Evolutionary conservation across 2,888 invertebrate genomes (phyloP).

Genomic region (Oligia fasciuncula): DNA sequence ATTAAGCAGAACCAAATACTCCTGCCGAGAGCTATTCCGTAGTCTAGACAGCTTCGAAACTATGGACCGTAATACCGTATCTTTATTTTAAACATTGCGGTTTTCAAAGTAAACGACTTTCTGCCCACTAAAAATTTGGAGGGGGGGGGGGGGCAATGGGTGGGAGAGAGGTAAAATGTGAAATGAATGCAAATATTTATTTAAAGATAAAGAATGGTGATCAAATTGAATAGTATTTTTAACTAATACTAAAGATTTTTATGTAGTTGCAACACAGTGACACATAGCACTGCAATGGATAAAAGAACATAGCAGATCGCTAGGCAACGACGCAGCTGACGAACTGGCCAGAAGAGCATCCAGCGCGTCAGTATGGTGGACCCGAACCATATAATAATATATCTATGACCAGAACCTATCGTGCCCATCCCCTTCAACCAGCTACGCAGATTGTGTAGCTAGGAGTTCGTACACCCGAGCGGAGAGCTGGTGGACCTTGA

Average conservation of each 20-base stretch:
- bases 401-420: too few species aligned
- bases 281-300: not conserved
- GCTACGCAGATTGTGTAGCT: not conserved
- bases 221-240: not conserved
- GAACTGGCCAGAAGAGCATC: not conserved
- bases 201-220: slow-evolving; percentile 10
- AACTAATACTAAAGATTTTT: not conserved
- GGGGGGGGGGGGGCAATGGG: slow-evolving; percentile 13
- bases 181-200: slow-evolving; percentile 22
- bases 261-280: not conserved
- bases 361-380: not conserved
- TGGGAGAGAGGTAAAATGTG: not conserved
- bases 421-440: not conserved
- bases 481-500: not conserved
- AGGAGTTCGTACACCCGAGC: not conserved
- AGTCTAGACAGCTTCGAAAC: slow-evolving; percentile 71
- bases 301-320: not conserved
- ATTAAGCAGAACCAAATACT: slow-evolving; percentile 61
- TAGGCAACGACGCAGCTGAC: not conserved
- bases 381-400: too few species aligned
- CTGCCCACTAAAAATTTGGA: slow-evolving; percentile 27
- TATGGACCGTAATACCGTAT: slow-evolving; percentile 53
- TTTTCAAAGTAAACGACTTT: slow-evolving; percentile 55
- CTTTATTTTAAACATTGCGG: slow-evolving; percentile 59
- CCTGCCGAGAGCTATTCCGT: slow-evolving; percentile 46